Conservation (phyloP, 1,140 invertebrate species). For the Vanessa tameamea region DNA sequence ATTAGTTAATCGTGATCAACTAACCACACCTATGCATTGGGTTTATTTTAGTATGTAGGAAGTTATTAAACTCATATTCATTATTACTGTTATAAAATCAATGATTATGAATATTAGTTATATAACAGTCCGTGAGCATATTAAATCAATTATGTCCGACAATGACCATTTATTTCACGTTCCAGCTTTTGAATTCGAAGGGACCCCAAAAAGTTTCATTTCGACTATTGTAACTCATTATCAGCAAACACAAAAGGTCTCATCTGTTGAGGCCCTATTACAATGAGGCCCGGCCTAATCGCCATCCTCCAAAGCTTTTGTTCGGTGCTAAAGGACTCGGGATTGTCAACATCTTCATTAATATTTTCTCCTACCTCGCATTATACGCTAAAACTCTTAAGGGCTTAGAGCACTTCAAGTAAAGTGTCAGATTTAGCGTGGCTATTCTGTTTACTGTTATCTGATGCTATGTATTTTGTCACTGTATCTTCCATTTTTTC, state of each 20-base stretch:
- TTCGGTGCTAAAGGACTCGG: constrained; percentile 56
- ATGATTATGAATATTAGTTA: not conserved
- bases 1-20: constrained; percentile 10
- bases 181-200: constrained; percentile 28
- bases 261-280: constrained; percentile 61
- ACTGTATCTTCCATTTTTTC: not conserved
- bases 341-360: constrained; percentile 73
- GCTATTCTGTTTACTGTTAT: constrained; percentile 22
- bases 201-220: constrained; percentile 61
- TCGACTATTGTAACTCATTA: constrained; percentile 69
- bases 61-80: constrained; percentile 1
- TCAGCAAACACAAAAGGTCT: constrained; percentile 64
- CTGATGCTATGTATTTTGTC: constrained; percentile 11
- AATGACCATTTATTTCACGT: constrained; percentile 25
- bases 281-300: constrained; percentile 63
- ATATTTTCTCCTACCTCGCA: constrained; percentile 56
- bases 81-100: not conserved
- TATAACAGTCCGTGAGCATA: not conserved
- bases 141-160: constrained; percentile 7
- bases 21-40: constrained; percentile 14
- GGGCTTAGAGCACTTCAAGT: constrained; percentile 38
- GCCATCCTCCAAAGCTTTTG: constrained; percentile 51
- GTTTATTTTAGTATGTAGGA: constrained; percentile 26
- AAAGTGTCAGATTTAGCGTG: constrained; percentile 36
- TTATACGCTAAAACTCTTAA: constrained; percentile 49